A percentile compares a stretch with the other conserved stretches of the same genome.
phyloP scores from a whole-genome alignment of 2,888 invertebrate species.

The Alloscopus bannaensis region DNA sequence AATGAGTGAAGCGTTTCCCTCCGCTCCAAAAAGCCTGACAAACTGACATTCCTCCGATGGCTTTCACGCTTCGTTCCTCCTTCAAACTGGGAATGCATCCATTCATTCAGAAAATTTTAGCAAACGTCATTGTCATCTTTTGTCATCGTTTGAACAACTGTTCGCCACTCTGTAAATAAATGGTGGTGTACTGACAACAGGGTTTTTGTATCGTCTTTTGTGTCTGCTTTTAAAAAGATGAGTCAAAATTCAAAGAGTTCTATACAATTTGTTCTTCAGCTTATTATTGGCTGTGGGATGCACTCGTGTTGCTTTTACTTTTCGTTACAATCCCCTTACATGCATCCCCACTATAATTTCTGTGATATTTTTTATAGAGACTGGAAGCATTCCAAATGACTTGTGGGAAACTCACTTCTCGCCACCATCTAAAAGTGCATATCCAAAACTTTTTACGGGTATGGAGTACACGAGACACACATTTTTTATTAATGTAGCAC shows the following conservation, averaged over 20 bases:
- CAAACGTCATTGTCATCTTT: slow-evolving; percentile 43
- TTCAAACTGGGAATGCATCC: background rate
- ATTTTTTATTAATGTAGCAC: slow-evolving; percentile 21
- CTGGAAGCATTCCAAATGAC: slow-evolving; percentile 52
- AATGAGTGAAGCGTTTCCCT: slow-evolving; percentile 16
- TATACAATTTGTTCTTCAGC: slow-evolving; percentile 4
- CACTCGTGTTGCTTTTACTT: background rate
- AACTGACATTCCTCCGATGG: slow-evolving; percentile 14
- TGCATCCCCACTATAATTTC: no score
- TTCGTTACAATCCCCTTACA: slow-evolving; percentile 1
- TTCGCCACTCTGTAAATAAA: slow-evolving; percentile 51
- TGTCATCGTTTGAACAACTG: slow-evolving; percentile 60
- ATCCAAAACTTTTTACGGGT: no score
- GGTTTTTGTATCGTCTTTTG: slow-evolving; percentile 8
- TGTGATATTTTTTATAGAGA: slow-evolving; percentile 2
- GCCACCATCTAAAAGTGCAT: no score
- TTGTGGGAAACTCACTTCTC: no score
- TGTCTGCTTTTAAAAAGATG: slow-evolving; percentile 30
- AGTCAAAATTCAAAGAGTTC: slow-evolving; percentile 54
- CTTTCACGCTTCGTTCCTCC: background rate
- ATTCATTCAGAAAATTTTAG: slow-evolving; percentile 21
- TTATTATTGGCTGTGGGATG: slow-evolving; percentile 29
- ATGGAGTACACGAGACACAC: no score
- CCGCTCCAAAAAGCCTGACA: background rate
- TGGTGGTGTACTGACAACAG: slow-evolving; percentile 11